These are phyloP conservation scores for Ectropis grisescens DNA, from an alignment of 1,140 invertebrate genomes.

Conservation along the genomic window DNA sequence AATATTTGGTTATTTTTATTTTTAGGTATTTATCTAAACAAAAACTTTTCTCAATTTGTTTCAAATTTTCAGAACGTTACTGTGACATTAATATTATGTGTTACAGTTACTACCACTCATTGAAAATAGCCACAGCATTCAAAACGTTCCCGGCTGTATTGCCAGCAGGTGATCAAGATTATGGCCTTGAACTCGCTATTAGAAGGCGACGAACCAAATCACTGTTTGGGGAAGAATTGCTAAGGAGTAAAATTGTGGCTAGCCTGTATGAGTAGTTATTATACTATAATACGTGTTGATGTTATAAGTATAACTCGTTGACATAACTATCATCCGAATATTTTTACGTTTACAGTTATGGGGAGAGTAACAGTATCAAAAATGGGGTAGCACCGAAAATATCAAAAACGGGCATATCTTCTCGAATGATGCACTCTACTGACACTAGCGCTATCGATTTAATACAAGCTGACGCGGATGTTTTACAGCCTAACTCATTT, in stretches of 20 bases:
- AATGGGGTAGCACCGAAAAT: not conserved
- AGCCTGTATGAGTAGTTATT: slow-evolving; percentile 31
- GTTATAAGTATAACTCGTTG: no score
- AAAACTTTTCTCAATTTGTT: no score
- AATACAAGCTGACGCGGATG: slow-evolving; percentile 13
- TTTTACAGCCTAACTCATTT: slow-evolving; percentile 16
- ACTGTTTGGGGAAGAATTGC: slow-evolving; percentile 38
- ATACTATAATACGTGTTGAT: no score
- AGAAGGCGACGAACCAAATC: slow-evolving; percentile 51
- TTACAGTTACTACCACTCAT: slow-evolving; percentile 42
- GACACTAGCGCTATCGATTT: slow-evolving; percentile 19
- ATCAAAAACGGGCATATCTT: slow-evolving; percentile 3
- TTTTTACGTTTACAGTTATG: slow-evolving; percentile 23
- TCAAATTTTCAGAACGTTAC: no score
- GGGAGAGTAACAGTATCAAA: slow-evolving; percentile 16
- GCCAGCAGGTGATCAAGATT: slow-evolving; percentile 30
- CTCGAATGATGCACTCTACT: slow-evolving; percentile 3
- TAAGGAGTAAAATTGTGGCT: slow-evolving; percentile 35
- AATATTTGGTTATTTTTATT: no score
- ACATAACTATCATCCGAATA: no score
- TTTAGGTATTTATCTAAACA: no score
- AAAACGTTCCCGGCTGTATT: slow-evolving; percentile 35
- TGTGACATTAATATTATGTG: no score
- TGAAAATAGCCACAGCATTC: slow-evolving; percentile 43
- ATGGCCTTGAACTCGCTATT: slow-evolving; percentile 47